Percentiles rank a stretch among this genome's conserved stretches.
These are phyloP conservation scores for Nettapus auritus DNA, from an alignment of 2,113 vertebrate species.

Conservation along the genomic window DNA sequence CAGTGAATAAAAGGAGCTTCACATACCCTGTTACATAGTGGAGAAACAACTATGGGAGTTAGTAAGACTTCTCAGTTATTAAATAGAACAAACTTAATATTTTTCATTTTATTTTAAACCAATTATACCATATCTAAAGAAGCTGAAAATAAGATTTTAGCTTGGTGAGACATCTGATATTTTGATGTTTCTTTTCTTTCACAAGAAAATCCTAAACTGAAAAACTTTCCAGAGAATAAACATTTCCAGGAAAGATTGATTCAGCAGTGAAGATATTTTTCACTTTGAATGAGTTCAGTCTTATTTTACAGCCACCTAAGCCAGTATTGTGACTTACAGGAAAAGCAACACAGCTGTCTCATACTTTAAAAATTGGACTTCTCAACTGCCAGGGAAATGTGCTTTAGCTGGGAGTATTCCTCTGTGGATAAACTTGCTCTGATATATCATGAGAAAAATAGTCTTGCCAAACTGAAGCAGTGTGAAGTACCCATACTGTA, in stretches of 20 bases:
- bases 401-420: not conserved
- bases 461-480: not conserved
- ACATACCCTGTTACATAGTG: not conserved
- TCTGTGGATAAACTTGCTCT: not conserved
- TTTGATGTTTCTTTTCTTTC: not conserved
- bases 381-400: not conserved
- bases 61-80: not conserved
- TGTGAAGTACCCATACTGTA: not conserved
- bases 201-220: not conserved
- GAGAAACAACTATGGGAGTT: not conserved
- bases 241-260: not conserved
- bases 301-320: slow-evolving; percentile 1
- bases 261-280: not conserved
- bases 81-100: not conserved
- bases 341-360: not conserved
- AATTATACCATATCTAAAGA: not conserved
- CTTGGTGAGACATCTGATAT: not conserved
- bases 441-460: not conserved
- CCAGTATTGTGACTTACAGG: not conserved
- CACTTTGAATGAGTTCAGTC: not conserved
- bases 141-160: not conserved
- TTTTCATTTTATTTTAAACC: not conserved
- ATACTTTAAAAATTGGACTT: not conserved
- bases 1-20: not conserved
- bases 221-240: not conserved